Conservation (phyloP, 2,888 invertebrate genomes). For the Nephrotoma flavescens region DNA sequence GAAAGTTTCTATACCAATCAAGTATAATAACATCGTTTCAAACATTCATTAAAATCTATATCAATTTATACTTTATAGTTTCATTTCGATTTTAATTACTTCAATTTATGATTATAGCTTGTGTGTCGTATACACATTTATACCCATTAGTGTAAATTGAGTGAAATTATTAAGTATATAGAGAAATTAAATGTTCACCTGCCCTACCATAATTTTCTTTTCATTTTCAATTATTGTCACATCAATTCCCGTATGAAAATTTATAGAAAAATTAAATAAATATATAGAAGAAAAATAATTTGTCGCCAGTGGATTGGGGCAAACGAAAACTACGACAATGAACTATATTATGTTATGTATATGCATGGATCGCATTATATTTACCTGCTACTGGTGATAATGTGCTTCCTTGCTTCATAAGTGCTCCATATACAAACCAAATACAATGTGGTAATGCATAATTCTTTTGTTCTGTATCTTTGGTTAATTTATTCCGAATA, state of each 20-base stretch:
- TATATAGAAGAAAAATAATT: background rate
- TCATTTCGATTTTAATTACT: background rate
- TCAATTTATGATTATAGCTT: background rate
- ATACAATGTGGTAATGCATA: constrained; percentile 55
- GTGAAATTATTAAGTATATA: background rate
- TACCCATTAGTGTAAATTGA: background rate
- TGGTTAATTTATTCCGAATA: constrained; percentile 45
- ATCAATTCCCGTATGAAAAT: background rate
- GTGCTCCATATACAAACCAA: constrained; percentile 79
- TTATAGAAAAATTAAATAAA: background rate
- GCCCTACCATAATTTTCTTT: background rate
- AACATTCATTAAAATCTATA: background rate
- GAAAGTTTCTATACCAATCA: background rate
- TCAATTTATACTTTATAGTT: background rate
- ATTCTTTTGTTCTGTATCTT: constrained; percentile 38
- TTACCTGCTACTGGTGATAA: constrained; percentile 67
- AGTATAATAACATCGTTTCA: background rate
- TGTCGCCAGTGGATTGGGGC: background rate
- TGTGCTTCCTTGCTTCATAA: constrained; percentile 75
- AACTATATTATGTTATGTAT: background rate
- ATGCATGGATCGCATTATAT: constrained; percentile 10
- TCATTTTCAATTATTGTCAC: background rate
- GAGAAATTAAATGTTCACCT: background rate
- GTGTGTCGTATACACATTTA: background rate
- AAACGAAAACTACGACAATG: background rate